Conservation (phyloP, 2,888 invertebrate species). For the Hyles lineata region DNA sequence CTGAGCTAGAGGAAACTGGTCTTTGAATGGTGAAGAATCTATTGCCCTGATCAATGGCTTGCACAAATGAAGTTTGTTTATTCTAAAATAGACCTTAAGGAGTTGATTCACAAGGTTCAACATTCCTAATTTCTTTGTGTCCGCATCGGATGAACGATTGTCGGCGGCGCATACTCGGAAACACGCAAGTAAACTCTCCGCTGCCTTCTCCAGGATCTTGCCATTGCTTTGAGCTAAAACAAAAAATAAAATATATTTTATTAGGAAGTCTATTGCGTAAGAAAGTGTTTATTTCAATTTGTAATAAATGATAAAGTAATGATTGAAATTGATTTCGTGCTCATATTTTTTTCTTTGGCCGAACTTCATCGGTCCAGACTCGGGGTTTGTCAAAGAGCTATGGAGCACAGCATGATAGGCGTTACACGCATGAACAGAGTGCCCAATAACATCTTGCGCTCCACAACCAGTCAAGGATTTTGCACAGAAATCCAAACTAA, state of each 20-base stretch:
- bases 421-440: too few relatives aligned
- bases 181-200: constrained; percentile 96
- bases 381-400: too few relatives aligned
- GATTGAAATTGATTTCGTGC: too few relatives aligned
- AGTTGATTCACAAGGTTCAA: constrained; percentile 97
- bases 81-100: constrained; percentile 96
- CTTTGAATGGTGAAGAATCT: constrained; percentile 95
- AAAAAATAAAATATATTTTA: constrained; percentile 23
- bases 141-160: constrained; percentile 94
- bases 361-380: too few relatives aligned
- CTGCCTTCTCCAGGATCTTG: constrained; percentile 95
- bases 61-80: constrained; percentile 94
- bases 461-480: too few relatives aligned
- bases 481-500: too few relatives aligned
- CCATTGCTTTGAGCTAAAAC: constrained; percentile 81
- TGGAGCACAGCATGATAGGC: too few relatives aligned
- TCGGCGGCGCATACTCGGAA: constrained; percentile 98
- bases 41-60: constrained; percentile 98
- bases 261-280: too few relatives aligned
- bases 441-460: too few relatives aligned
- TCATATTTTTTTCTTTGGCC: too few relatives aligned
- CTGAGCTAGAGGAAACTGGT: constrained; percentile 95
- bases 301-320: too few relatives aligned
- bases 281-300: too few relatives aligned
- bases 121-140: constrained; percentile 98